Base-by-base conservation (phyloP, 2,888 invertebrate species). In the Saturnia pavonia region DNA sequence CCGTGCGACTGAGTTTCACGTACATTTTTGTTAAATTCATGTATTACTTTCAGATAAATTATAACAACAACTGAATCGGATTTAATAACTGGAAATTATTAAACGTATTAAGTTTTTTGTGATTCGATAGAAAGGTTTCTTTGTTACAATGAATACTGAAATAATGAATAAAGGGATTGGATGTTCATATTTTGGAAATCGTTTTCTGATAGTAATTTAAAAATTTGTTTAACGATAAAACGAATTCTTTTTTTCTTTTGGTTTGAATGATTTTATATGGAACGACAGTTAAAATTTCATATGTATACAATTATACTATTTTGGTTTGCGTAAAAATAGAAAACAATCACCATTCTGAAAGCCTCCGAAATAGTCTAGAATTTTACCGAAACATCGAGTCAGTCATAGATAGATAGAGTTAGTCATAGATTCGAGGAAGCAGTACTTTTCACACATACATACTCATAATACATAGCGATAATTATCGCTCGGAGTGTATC, bases 21-120 rank as follows among this genome's bases (percentile, higher is more conserved):
- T 81, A 84, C 83, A 83, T 87, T 87, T 88, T 88, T 85, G 84
- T 85, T 89, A 87, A 88, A 88, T 89, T 87, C 85, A 83, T 88
- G 88, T 89, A 88, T 89, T 89, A 89, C 88, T 88, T 87, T 81
- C 82, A 80, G 85, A 88, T 86, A 86, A 86, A 79, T 86, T 82
- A 81, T 79, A 78, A 80, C 11, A 79, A 80, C 9, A 25, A 27
- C 78, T 76, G 79, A 73, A 74, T 74, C 72, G 72, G 76, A 77
- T 78, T 82, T 84, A 83, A 80, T 80, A 76, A 75, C 70, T 70
- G 74, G 72, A 81, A 82, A 81, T 84, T 79, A 81, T 83, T 80
- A 77, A 76, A 72, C 73, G 77, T 77, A 69, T 71, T 72, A 77
- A 80, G n/a, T 77, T 80, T 84, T 76, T 75, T 71, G 76, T 72